These are phyloP conservation scores for Ficedula albicollis DNA, from an alignment of 2,797 vertebrate species.

Conservation along the genomic window DNA sequence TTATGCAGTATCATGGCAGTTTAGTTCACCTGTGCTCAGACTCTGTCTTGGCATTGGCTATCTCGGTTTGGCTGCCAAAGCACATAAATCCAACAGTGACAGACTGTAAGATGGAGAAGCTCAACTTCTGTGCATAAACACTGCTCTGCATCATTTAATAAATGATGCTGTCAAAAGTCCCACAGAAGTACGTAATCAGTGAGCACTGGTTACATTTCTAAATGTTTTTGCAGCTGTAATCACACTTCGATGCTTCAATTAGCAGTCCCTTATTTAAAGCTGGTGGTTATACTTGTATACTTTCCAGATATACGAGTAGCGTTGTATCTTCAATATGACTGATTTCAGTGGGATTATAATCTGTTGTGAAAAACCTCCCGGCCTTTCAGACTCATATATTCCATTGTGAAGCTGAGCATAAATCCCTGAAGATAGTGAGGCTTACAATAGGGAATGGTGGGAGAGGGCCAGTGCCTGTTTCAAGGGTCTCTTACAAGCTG, in stretches of 20 bases:
- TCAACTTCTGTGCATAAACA: neutral
- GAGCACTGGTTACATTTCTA: neutral
- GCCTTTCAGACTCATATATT: neutral
- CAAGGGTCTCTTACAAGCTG: neutral
- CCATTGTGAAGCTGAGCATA: neutral
- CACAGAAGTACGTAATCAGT: neutral
- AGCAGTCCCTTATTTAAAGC: neutral
- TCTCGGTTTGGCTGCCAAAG: neutral
- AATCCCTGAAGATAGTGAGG: neutral
- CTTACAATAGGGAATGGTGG: fast-evolving
- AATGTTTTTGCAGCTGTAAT: neutral
- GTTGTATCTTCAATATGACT: neutral
- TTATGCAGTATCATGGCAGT: neutral
- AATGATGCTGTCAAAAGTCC: neutral
- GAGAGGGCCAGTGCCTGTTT: neutral
- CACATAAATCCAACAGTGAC: neutral
- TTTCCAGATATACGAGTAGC: neutral
- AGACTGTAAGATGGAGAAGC: fast-evolving
- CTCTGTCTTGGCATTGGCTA: fast-evolving
- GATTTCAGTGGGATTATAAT: neutral
- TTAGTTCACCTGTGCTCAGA: fast-evolving
- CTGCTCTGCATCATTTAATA: neutral
- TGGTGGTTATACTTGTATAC: fast-evolving
- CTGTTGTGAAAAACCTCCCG: neutral
- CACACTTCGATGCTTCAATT: neutral